Base-by-base conservation (phyloP, 2,888 invertebrate species). In the Andrena fulva region DNA sequence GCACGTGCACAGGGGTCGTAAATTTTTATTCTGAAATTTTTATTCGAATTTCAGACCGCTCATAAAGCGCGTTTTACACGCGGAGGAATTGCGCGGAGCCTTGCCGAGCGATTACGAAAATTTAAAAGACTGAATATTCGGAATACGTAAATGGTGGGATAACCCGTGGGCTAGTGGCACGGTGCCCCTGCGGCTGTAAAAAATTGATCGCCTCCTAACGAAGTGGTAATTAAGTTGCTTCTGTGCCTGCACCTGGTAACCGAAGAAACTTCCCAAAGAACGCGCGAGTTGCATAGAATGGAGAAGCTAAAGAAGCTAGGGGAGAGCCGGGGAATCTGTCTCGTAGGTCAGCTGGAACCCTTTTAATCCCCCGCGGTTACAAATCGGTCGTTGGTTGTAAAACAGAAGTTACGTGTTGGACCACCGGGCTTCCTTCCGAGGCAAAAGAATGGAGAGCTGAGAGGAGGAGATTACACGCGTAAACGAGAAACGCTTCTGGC, bases 401-500 rank as follows among this genome's bases (percentile, higher is more conserved):
- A 50, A 29, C 66, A 35, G 27, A 59, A 20, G 33, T 33, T 48
- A 29, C n/a, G 10, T 8, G 42, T n/a, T 12, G 12, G 20, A 6
- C 7, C 8, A 6, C 10, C 12, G 6, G 52, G 33, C 12, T n/a
- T 60, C 54, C 33, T 31, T 27, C 27, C 42, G 1, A 33, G 35
- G 42, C 0, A 67, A 20, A 54, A 33, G 31, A 56, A 27, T 7
- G 42, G 24, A 50, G 48, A 16, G 10, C 10, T 20, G 69, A 16
- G 42, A 16, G 35, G 29, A n/a, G 60, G 16, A 69, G 56, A 69
- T 70, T 68, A 68, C 67, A 82, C 52, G 80, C 54, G 54, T 69
- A 76, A 72, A 78, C 20, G 70, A 74, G 66, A 71, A 82, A 75
- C 59, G 70, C 42, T 60, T 33, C 59, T 50, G 62, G 70, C 62